Conservation (phyloP, 2,113 vertebrate genomes). For the Forbesichthys agassizii region DNA sequence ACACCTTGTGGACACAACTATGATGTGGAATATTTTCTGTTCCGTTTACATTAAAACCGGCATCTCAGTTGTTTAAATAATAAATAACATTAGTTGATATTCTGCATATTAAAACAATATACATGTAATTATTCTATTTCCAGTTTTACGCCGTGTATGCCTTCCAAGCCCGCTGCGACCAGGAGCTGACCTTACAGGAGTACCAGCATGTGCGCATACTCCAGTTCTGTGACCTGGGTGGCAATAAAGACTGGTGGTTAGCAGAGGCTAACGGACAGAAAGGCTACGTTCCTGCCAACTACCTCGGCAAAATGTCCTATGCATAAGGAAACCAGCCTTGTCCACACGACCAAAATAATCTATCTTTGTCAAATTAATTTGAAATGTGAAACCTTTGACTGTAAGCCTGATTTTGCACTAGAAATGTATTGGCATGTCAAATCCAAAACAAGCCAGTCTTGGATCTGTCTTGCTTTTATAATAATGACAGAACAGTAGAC, state of each 20-base stretch:
- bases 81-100: too few relatives aligned
- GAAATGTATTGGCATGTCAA: slow-evolving; percentile 6
- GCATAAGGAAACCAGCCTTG: slow-evolving; percentile 67
- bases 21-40: not conserved
- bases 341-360: not conserved
- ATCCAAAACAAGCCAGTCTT: slow-evolving; percentile 34
- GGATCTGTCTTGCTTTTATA: slow-evolving; percentile 2
- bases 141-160: slow-evolving; percentile 94
- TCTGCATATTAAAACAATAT: not conserved
- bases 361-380: not conserved
- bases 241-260: slow-evolving; percentile 97
- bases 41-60: too few relatives aligned
- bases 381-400: not conserved
- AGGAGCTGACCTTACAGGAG: slow-evolving; percentile 92
- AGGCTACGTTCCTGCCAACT: slow-evolving; percentile 95
- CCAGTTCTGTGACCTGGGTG: slow-evolving; percentile 87
- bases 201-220: slow-evolving; percentile 90
- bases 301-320: slow-evolving; percentile 96
- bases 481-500: slow-evolving; percentile 1
- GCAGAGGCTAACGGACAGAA: slow-evolving; percentile 90
- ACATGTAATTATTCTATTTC: slow-evolving; percentile 41
- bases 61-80: too few relatives aligned
- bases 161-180: slow-evolving; percentile 90
- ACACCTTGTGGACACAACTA: slow-evolving; percentile 51
- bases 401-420: slow-evolving; percentile 23